A percentile compares a stretch with the other conserved stretches of the same genome.
These are phyloP conservation scores for Neomonachus schauinslandi DNA, from an alignment of 2,113 vertebrate species.

Conservation along the genomic window DNA sequence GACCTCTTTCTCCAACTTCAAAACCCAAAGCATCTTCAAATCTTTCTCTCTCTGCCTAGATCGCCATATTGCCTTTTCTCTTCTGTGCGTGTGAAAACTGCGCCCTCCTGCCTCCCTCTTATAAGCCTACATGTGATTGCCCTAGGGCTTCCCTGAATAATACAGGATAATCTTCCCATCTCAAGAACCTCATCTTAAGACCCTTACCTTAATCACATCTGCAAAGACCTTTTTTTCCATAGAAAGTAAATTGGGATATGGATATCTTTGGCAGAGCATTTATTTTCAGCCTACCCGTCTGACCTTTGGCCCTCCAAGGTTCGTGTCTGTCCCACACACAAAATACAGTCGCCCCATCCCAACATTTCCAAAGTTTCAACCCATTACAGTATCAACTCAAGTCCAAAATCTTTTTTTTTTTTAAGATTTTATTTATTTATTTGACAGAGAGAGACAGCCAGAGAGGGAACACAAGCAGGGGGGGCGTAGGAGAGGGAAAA, in stretches of 20 bases:
- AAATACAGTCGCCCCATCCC: neutral
- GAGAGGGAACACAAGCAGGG: too few relatives aligned
- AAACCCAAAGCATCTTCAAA: neutral
- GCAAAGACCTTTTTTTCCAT: neutral
- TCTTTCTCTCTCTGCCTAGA: neutral
- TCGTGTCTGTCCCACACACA: neutral
- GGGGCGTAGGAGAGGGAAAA: too few relatives aligned
- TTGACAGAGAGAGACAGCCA: too few relatives aligned
- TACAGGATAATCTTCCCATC: neutral
- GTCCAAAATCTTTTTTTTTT: neutral
- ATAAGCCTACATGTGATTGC: neutral
- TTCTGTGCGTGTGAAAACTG: neutral
- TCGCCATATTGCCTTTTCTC: neutral
- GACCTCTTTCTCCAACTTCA: neutral
- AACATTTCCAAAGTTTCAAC: neutral
- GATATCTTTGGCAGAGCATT: neutral
- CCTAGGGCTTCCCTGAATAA: neutral
- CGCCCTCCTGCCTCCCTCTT: neutral
- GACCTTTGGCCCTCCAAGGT: neutral
- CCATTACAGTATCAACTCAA: neutral
- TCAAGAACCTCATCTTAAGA: neutral
- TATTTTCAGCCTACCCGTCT: neutral
- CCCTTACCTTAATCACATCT: constrained; percentile 7
- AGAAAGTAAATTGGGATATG: neutral
- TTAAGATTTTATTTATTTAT: too few relatives aligned